Evolutionary conservation across 2,113 vertebrate genomes (phyloP), one percentile per base, ranked within the genome.

Genomic region (human): DNA sequence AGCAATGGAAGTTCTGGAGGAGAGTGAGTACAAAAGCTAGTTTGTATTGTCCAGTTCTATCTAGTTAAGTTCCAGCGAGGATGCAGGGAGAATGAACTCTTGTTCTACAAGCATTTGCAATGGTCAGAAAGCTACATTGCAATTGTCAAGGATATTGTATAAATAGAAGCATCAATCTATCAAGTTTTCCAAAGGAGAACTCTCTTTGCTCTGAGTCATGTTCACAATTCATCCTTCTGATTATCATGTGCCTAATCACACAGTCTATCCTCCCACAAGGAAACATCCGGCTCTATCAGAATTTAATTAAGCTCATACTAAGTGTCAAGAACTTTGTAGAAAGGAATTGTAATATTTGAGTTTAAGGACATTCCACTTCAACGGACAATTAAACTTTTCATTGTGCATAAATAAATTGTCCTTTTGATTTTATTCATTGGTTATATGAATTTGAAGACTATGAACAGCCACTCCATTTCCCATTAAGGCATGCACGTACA

Each of bases 231-330:
- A 43, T 90, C 45, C 6, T 18, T 89, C 68, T 68, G 40, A 84
- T 76, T 52, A 35, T 50, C 38, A 43, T 40, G 43, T 45, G 61
- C 13, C 48, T 45, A 76, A 81, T 83, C 66, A 93, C 27, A 72
- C 9, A 48, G 20, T 68, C 50, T 52, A 11, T 89, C 30, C 83
- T 87, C 90, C 66, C 81, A 25, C 25, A 81, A 93, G 85, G 38
- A 43, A 78, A 66, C 9, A 78, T 66, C 43, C 5, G 50, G 72
- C 18, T 88, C 40, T 43, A 30, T 43, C 40, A 64, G 68, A 90
- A 90, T 89, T 96, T 95, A 94, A 93, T 66, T 80, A 89, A 68
- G 6, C 8, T 79, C 50, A 90, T 66, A 59, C 17, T 45, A 76
- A 96, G n/a, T 91, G 18, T 94, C 52, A 84, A 38, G 10, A 45